These are phyloP conservation scores for Hirundo rustica DNA, from an alignment of 2,797 vertebrate species.

Conservation along the genomic window DNA sequence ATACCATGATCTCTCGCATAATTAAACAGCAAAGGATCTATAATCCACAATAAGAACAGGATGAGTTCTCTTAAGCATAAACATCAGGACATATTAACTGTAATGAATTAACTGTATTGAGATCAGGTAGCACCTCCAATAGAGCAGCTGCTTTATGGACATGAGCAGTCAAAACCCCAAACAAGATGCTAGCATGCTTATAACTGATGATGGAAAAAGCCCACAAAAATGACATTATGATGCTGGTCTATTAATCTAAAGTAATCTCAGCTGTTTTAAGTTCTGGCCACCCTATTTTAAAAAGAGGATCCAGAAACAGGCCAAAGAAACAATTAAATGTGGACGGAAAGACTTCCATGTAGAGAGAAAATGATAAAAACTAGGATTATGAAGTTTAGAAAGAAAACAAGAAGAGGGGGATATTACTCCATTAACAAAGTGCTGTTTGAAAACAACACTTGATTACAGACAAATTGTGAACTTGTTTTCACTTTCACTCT, in stretches of 20 bases:
- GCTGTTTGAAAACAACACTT: background rate
- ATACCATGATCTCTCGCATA: background rate
- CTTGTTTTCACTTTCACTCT: background rate
- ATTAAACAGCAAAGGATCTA: background rate
- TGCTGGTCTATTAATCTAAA: background rate
- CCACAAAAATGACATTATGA: background rate
- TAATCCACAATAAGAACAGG: background rate
- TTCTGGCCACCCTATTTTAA: slow-evolving; percentile 7
- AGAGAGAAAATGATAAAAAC: slow-evolving; percentile 15
- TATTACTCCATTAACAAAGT: background rate
- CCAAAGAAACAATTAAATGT: background rate
- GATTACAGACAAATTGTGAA: background rate
- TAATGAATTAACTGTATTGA: background rate
- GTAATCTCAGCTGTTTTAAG: background rate
- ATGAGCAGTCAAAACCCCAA: background rate
- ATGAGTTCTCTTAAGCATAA: background rate
- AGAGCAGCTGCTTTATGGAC: background rate
- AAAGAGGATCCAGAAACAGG: background rate
- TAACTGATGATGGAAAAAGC: background rate
- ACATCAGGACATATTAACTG: background rate
- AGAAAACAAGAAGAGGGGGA: background rate
- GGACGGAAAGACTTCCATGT: background rate
- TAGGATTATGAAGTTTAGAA: slow-evolving; percentile 2
- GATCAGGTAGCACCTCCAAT: background rate
- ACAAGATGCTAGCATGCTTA: background rate